A percentile compares a stretch with the other conserved stretches of the same genome.
phyloP scores from a whole-genome alignment of 2,797 vertebrate species.

The Eulemur coronatus region DNA sequence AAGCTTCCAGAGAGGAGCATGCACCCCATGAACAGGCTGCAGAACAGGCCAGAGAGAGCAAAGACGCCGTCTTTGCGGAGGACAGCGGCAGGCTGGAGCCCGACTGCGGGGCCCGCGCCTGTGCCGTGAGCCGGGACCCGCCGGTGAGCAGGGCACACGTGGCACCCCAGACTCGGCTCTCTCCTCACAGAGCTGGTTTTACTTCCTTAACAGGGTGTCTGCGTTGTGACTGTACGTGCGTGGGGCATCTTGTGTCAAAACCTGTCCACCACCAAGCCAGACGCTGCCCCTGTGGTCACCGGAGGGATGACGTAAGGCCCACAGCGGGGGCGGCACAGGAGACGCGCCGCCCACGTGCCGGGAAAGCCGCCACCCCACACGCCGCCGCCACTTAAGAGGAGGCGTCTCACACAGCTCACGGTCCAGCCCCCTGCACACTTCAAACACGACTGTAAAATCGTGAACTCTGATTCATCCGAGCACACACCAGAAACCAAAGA shows the following conservation, averaged over 20 bases:
- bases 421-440: not conserved
- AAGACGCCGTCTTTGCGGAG: too few relatives aligned
- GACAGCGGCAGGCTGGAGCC: not conserved
- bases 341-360: rapidly evolving
- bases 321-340: too few relatives aligned
- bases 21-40: too few relatives aligned
- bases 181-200: not conserved
- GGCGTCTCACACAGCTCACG: not conserved
- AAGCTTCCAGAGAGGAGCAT: not conserved
- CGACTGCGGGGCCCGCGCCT: too few relatives aligned
- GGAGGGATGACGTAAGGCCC: too few relatives aligned
- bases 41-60: not conserved
- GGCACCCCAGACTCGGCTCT: not conserved
- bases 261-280: not conserved
- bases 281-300: not conserved
- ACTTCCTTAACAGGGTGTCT: rapidly evolving
- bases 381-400: not conserved
- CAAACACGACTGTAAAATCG: rapidly evolving
- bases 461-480: not conserved
- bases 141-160: not conserved
- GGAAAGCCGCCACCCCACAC: rapidly evolving
- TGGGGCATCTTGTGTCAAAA: not conserved
- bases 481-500: rapidly evolving
- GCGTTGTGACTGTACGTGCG: rapidly evolving
- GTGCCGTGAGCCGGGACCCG: not conserved